Percentiles rank a stretch among this genome's conserved stretches.
These are phyloP conservation scores for Aplodontia rufa DNA, from an alignment of 2,113 vertebrate genomes.

Conservation along the genomic window DNA sequence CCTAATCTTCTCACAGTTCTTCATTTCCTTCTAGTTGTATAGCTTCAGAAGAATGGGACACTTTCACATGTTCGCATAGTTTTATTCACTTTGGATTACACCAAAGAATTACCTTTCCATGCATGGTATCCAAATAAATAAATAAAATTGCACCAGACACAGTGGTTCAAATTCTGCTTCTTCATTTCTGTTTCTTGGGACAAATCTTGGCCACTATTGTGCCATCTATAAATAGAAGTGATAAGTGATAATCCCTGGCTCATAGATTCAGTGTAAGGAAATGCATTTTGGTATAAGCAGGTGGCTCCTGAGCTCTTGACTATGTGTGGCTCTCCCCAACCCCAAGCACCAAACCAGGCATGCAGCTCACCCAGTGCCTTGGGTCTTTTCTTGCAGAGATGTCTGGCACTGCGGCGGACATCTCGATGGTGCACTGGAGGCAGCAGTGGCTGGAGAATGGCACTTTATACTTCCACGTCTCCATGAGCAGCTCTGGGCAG, in stretches of 20 bases:
- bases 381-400: constrained; percentile 91
- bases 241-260: background rate
- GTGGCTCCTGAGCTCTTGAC: background rate
- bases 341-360: rapidly evolving
- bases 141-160: background rate
- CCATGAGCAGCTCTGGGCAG: constrained; percentile 91
- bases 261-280: background rate
- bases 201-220: background rate
- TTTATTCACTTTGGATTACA: background rate
- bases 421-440: constrained; percentile 98
- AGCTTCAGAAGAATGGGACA: background rate
- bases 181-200: background rate
- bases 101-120: background rate
- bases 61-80: background rate
- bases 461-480: constrained; percentile 97
- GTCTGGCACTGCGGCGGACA: constrained; percentile 93
- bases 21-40: background rate
- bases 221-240: background rate
- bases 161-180: background rate
- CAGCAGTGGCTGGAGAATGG: constrained; percentile 99
- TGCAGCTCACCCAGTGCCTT: background rate
- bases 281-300: background rate
- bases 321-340: background rate
- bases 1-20: background rate
- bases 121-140: background rate